Evolutionary conservation across 2,113 vertebrate genomes (phyloP).

Genomic region (Trematocara stigmaticum): DNA sequence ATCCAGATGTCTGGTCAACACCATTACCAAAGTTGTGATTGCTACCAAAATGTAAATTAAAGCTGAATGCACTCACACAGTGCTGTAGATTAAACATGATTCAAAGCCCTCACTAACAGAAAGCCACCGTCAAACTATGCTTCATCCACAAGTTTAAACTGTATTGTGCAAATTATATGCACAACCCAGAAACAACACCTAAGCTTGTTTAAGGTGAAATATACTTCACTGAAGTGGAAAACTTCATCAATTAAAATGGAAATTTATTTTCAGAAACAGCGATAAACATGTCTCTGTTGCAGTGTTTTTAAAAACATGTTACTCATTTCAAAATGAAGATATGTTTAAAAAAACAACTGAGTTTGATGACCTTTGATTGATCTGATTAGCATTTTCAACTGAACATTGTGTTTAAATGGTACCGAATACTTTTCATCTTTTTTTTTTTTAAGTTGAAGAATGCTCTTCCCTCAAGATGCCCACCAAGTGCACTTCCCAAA

Average conservation of each 20-base stretch:
- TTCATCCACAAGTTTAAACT: not conserved
- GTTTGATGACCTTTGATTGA: not conserved
- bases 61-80: not conserved
- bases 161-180: not conserved
- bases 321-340: not conserved
- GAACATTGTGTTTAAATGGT: not conserved
- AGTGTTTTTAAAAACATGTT: not conserved
- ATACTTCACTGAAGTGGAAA: not conserved
- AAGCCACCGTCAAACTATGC: not conserved
- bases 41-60: not conserved
- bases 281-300: not conserved
- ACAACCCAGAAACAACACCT: not conserved
- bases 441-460: not conserved
- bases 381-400: not conserved
- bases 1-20: not conserved
- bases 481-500: not conserved
- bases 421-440: not conserved
- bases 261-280: not conserved
- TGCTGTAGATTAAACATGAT: not conserved
- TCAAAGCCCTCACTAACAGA: not conserved
- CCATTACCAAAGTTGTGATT: not conserved
- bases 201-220: not conserved
- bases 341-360: not conserved
- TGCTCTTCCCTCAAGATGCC: not conserved
- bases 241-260: not conserved